Evolutionary conservation across 2,797 vertebrate species (phyloP).

Genomic region (Pteronotus mesoamericanus): DNA sequence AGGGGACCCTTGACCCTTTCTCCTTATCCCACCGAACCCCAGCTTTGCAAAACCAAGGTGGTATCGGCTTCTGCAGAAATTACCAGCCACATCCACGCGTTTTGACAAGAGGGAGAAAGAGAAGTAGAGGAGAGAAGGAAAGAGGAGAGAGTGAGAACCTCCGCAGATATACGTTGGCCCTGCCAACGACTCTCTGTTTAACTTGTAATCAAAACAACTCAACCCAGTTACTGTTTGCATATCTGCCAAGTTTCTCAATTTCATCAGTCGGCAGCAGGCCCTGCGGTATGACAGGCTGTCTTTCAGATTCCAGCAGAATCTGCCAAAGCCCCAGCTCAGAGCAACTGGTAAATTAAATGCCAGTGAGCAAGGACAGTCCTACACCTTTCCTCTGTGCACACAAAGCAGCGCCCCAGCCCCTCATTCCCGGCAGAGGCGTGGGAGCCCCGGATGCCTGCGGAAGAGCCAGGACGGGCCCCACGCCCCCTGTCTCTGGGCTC

Average conservation of each 20-base stretch:
- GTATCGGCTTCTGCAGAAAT: conserved; percentile 61
- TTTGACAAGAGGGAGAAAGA: conserved; percentile 71
- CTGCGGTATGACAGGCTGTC: conserved; percentile 86
- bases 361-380: conserved; percentile 82
- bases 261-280: conserved; percentile 86
- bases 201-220: conserved; percentile 91
- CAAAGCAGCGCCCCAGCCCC: conserved; percentile 73
- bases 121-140: background rate
- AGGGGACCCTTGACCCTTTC: background rate
- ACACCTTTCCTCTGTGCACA: conserved; percentile 79
- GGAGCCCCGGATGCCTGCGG: conserved; percentile 15
- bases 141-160: conserved; percentile 56
- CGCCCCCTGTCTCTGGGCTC: conserved; percentile 11
- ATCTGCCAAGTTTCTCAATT: conserved; percentile 88
- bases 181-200: conserved; percentile 88
- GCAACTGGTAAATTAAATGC: conserved; percentile 86
- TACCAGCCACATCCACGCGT: conserved; percentile 69
- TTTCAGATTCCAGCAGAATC: conserved; percentile 86
- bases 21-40: background rate
- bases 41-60: conserved; percentile 64
- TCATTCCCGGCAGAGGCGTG: conserved; percentile 64
- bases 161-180: conserved; percentile 84
- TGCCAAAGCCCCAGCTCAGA: conserved; percentile 85
- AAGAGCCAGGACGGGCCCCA: conserved; percentile 9
- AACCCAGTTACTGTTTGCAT: conserved; percentile 89